Evolutionary conservation across 1,140 invertebrate species (phyloP), one percentile per base, ranked within the genome.

Genomic region (Pteromalus puparum): DNA sequence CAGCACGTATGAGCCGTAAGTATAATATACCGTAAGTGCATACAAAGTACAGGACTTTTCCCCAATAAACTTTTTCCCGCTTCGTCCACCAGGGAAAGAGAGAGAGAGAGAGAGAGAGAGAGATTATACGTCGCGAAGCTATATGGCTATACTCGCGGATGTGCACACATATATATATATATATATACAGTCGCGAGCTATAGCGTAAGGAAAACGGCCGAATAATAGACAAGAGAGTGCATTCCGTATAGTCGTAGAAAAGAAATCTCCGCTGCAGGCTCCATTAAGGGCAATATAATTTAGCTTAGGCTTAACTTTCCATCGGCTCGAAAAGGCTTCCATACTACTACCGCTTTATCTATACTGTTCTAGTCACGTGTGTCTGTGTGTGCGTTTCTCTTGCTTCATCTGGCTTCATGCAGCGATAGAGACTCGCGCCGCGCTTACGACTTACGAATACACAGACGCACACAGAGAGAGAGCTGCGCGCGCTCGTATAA

Each of bases 281-380:
- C 73, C 84, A 85, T 85, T 85, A 85, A 72, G 84, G 84, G 79
- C 46, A 82, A 85, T 85, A 85, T 81, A 85, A 82, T 85, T 48
- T 81, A 82, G 74, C 79, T 48, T 68, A 67, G 61, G 61, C 61
- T 70, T 65, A 46, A 82, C 79, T 81, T 85, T 85, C 84, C 79
- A 84, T 85, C 74, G 84, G 79, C 72, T 24, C 28, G 26, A 74
- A 74, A 82, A 82, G 38, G 28, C 80, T 75, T 38, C 80, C n/a
- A n/a, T n/a, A n/a, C n/a, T 2, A 61, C 53, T 6, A 7, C 26
- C 65, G 18, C 26, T 81, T 74, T 74, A 81, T 81, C 42, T 61
- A 70, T 26, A 30, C 67, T 15, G 21, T 34, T 70, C 67, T n/a
- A n/a, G n/a, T 7, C 42, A 26, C 9, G 38, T 48, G 13, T 53